These are phyloP conservation scores for Psophia crepitans DNA, from an alignment of 2,113 vertebrate genomes.

Conservation along the genomic window DNA sequence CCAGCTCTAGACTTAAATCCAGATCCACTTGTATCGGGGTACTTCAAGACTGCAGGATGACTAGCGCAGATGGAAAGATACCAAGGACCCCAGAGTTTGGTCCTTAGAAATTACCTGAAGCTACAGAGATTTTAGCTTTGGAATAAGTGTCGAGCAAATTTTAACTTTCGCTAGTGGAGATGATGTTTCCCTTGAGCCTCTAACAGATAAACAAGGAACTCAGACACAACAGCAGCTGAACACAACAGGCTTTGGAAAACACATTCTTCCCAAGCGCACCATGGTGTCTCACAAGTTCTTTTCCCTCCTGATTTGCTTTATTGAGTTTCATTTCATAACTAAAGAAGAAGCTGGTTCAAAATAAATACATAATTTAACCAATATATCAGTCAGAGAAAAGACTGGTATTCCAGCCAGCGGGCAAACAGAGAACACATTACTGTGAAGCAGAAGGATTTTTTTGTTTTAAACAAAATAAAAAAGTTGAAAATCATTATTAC, in stretches of 20 bases:
- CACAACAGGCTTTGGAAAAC: neutral
- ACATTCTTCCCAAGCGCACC: neutral
- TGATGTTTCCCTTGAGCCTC: neutral
- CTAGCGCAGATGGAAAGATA: neutral
- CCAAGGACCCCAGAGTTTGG: neutral
- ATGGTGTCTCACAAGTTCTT: neutral
- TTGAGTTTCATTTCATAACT: neutral
- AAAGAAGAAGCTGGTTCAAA: neutral
- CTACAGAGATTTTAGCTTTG: neutral
- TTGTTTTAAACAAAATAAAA: neutral
- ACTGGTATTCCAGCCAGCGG: neutral
- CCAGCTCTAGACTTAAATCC: neutral
- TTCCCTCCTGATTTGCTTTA: neutral
- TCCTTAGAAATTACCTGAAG: neutral
- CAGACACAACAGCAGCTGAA: neutral
- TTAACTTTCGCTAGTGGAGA: neutral
- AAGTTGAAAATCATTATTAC: neutral
- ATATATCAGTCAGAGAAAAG: neutral
- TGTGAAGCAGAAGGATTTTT: neutral
- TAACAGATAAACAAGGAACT: neutral
- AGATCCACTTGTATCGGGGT: neutral
- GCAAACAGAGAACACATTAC: neutral
- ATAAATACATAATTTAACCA: neutral
- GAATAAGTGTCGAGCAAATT: fast-evolving
- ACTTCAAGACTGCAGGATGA: neutral